A percentile compares a stretch with the other conserved stretches of the same genome.
Conservation (phyloP, 1,140 invertebrate species). For the Anastatus disparis region DNA sequence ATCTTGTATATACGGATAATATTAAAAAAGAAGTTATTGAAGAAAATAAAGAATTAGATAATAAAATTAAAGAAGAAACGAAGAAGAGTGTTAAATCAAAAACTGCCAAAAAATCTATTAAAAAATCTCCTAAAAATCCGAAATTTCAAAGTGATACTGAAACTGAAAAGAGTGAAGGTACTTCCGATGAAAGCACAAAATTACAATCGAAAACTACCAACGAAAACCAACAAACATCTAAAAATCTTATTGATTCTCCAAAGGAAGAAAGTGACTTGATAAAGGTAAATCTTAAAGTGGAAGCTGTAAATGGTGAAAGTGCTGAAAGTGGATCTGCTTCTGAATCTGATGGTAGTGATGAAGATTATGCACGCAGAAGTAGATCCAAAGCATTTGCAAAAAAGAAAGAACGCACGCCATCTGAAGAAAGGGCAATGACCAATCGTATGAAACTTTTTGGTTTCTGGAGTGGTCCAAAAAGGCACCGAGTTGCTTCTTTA, state of each 20-base stretch:
- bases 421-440: constrained; percentile 53
- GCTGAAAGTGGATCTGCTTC: constrained; percentile 44
- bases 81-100: constrained; percentile 55
- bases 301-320: constrained; percentile 52
- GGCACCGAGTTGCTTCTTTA: constrained; percentile 85
- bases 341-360: constrained; percentile 53
- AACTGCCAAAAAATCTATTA: constrained; percentile 49
- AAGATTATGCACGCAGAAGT: constrained; percentile 36
- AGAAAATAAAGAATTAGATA: constrained; percentile 54
- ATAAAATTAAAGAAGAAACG: constrained; percentile 54
- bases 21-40: constrained; percentile 59
- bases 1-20: constrained; percentile 46
- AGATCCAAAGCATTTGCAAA: constrained; percentile 46
- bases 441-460: constrained; percentile 67
- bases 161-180: constrained; percentile 53
- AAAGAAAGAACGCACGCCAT: constrained; percentile 51
- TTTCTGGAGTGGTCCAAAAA: constrained; percentile 78
- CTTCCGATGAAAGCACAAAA: constrained; percentile 49
- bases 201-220: constrained; percentile 35
- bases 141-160: constrained; percentile 53
- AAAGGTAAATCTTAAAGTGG: constrained; percentile 57
- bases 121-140: constrained; percentile 49
- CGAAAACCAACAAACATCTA: neutral
- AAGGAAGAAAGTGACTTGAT: constrained; percentile 48
- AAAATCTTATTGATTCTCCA: neutral